Conservation (phyloP, 53 echinoderm and acorn worm species). For the Astropecten irregularis region DNA sequence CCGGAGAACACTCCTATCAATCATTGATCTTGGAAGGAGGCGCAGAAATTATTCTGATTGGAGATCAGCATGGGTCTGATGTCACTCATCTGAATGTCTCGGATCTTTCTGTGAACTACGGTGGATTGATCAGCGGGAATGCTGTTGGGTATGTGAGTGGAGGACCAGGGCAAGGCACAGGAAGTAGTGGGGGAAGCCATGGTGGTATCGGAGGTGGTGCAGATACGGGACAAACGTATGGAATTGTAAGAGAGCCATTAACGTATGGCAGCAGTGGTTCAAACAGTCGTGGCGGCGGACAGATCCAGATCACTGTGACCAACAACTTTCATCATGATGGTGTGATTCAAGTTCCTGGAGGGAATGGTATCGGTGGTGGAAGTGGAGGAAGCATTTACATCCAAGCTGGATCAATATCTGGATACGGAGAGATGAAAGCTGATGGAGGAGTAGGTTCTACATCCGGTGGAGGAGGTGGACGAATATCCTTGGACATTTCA, state of each 20-base stretch:
- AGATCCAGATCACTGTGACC: conserved; percentile 52
- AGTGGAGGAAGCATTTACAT: conserved; percentile 90
- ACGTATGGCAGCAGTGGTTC: conserved; percentile 70
- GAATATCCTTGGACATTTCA: conserved; percentile 63
- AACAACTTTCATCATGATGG: conserved; percentile 64
- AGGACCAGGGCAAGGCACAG: conserved; percentile 24
- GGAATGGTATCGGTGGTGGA: conserved; percentile 62
- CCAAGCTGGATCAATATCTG: conserved; percentile 57
- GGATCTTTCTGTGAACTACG: conserved; percentile 59
- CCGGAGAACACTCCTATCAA: conserved; percentile 59
- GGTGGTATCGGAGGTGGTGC: conserved; percentile 68
- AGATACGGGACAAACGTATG: conserved; percentile 53
- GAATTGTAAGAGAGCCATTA: conserved; percentile 60
- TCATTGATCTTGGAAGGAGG: conserved; percentile 72
- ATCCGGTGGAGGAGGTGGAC: conserved; percentile 80
- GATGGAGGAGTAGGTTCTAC: conserved; percentile 66
- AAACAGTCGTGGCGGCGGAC: conserved; percentile 72
- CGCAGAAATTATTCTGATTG: conserved; percentile 61
- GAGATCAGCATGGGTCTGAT: conserved; percentile 37
- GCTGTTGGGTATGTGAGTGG: conserved; percentile 63
- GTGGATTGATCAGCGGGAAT: conserved; percentile 62
- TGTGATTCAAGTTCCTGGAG: conserved; percentile 70
- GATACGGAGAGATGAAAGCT: conserved; percentile 67
- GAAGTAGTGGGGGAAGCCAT: conserved; percentile 58
- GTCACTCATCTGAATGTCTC: conserved; percentile 57